Conservation (phyloP, 1,140 invertebrate species). For the Achatina immaculata region DNA sequence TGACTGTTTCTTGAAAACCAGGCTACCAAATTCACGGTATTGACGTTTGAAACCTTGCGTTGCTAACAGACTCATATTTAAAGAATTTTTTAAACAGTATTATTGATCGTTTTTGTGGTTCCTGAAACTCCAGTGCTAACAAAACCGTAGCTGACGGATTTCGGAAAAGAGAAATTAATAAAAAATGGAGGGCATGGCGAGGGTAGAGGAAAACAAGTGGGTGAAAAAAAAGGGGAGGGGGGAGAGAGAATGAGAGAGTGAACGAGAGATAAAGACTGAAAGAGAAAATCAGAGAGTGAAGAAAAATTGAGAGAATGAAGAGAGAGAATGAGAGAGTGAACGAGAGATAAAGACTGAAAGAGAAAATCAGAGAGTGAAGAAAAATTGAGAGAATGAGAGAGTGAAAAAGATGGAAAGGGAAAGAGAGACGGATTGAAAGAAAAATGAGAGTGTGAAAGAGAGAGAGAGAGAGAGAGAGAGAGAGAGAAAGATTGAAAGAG, state of each 20-base stretch:
- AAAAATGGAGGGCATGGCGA: neutral
- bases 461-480: too few relatives aligned
- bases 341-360: neutral
- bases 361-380: neutral
- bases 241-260: conserved; percentile 8
- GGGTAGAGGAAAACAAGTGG: neutral
- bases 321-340: neutral
- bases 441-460: too few relatives aligned
- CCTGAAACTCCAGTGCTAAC: too few relatives aligned
- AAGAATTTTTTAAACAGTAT: too few relatives aligned
- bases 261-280: neutral
- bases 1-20: too few relatives aligned
- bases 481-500: too few relatives aligned
- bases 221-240: neutral
- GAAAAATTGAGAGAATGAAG: neutral
- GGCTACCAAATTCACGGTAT: too few relatives aligned
- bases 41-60: too few relatives aligned
- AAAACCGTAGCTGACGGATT: too few relatives aligned
- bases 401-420: neutral
- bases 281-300: neutral
- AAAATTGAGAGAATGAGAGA: neutral
- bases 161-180: too few relatives aligned
- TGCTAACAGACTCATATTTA: too few relatives aligned
- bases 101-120: too few relatives aligned
- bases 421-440: neutral